A percentile compares a stretch with the other conserved stretches of the same genome.
These are phyloP conservation scores for Argentina silus DNA, from an alignment of 2,797 vertebrate species.

Conservation along the genomic window DNA sequence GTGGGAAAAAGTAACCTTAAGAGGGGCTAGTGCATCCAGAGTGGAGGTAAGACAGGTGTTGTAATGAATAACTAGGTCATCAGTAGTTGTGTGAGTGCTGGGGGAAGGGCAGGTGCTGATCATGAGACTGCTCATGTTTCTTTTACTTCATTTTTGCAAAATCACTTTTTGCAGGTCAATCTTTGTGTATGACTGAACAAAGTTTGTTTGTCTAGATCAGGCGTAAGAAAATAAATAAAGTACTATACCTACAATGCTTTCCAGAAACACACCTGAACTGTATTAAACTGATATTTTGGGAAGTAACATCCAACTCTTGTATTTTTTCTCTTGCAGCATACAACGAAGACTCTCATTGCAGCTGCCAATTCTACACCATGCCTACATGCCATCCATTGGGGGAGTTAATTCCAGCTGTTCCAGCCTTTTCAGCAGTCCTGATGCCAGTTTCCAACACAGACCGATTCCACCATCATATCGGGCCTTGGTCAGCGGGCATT, in stretches of 20 bases:
- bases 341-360: constrained; percentile 87
- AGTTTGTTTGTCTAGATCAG: neutral
- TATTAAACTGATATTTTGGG: neutral
- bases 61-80: too few relatives aligned
- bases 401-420: constrained; percentile 87
- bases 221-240: neutral
- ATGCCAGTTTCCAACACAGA: constrained; percentile 83
- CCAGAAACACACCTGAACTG: neutral
- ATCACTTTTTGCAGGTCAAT: too few relatives aligned
- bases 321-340: constrained; percentile 69
- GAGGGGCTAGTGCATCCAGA: too few relatives aligned
- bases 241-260: neutral
- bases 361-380: constrained; percentile 91
- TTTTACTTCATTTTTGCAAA: too few relatives aligned
- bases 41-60: too few relatives aligned
- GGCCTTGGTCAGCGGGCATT: too few relatives aligned
- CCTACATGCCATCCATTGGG: constrained; percentile 87
- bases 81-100: too few relatives aligned
- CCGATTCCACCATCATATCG: constrained; percentile 22
- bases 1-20: too few relatives aligned
- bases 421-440: constrained; percentile 80
- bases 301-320: neutral
- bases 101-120: too few relatives aligned
- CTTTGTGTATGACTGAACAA: too few relatives aligned
- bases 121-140: too few relatives aligned